phyloP scores from a whole-genome alignment of 2,888 invertebrate genomes.

The Drosophila siamana region DNA sequence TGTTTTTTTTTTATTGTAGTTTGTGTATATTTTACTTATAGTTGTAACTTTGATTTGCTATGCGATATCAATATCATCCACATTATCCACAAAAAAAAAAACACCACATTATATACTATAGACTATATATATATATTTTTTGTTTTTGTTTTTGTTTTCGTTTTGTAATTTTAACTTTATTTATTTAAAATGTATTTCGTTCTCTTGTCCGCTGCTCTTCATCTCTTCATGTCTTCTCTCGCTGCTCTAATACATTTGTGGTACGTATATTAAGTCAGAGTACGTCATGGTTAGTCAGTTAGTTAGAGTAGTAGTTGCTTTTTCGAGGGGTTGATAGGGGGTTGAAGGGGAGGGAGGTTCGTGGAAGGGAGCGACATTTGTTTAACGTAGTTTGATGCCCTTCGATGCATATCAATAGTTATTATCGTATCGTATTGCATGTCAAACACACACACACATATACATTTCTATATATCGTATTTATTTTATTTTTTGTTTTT shows the following conservation, averaged over 20 bases:
- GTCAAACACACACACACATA: constrained; percentile 48
- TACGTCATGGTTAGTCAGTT: constrained; percentile 47
- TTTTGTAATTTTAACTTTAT: constrained; percentile 31
- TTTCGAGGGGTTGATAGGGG: not conserved
- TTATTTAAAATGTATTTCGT: constrained; percentile 48
- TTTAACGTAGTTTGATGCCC: too few relatives aligned
- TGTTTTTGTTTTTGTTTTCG: constrained; percentile 21
- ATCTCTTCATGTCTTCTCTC: constrained; percentile 16
- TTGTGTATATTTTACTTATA: constrained; percentile 48
- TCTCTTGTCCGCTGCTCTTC: constrained; percentile 8
- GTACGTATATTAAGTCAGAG: constrained; percentile 74
- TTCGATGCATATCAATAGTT: not conserved
- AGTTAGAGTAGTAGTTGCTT: constrained; percentile 5
- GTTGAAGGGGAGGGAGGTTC: not conserved
- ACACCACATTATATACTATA: constrained; percentile 36
- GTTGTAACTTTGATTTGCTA: constrained; percentile 70
- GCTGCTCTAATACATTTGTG: constrained; percentile 46
- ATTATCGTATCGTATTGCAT: constrained; percentile 32
- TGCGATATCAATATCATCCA: constrained; percentile 48
- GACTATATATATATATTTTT: constrained; percentile 29
- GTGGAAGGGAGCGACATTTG: not conserved
- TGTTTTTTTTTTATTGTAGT: constrained; percentile 17
- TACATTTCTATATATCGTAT: constrained; percentile 10
- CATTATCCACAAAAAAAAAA: constrained; percentile 50
- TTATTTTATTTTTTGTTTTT: not conserved